phyloP scores from a whole-genome alignment of 2,113 vertebrate genomes.

The Dermatemys mawii region DNA sequence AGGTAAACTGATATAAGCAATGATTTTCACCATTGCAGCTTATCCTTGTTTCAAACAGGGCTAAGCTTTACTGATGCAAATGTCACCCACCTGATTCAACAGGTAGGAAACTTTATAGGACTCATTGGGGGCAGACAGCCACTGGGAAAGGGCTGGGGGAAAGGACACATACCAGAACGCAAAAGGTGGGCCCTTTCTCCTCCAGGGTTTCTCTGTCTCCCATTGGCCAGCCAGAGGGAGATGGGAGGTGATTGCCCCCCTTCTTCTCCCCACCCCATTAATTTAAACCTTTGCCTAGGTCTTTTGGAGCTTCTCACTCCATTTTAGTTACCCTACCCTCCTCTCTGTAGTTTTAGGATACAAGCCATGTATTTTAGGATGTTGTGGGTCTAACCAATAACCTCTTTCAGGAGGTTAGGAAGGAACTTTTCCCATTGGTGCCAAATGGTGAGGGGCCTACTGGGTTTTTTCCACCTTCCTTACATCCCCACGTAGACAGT shows the following conservation, averaged over 20 bases:
- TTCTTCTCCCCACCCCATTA: background rate
- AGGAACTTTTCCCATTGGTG: background rate
- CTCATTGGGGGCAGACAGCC: background rate
- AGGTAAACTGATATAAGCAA: background rate
- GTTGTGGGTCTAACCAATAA: background rate
- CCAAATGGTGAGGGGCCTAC: background rate
- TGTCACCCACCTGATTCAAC: background rate
- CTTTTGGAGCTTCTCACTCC: background rate
- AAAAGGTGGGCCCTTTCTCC: background rate
- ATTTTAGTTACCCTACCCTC: background rate
- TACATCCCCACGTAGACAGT: background rate
- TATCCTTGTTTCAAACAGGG: background rate
- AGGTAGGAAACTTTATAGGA: background rate
- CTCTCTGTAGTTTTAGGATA: background rate
- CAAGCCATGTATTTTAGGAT: background rate
- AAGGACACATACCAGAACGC: background rate
- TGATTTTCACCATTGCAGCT: background rate
- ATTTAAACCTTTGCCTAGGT: background rate
- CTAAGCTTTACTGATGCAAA: accelerated
- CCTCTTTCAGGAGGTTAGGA: background rate
- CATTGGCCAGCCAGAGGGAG: background rate
- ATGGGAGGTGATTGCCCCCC: background rate
- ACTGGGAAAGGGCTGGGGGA: background rate
- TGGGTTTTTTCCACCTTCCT: background rate
- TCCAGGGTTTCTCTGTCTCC: background rate